phyloP scores from a whole-genome alignment of 1,140 invertebrate species.

The Sitophilus oryzae region DNA sequence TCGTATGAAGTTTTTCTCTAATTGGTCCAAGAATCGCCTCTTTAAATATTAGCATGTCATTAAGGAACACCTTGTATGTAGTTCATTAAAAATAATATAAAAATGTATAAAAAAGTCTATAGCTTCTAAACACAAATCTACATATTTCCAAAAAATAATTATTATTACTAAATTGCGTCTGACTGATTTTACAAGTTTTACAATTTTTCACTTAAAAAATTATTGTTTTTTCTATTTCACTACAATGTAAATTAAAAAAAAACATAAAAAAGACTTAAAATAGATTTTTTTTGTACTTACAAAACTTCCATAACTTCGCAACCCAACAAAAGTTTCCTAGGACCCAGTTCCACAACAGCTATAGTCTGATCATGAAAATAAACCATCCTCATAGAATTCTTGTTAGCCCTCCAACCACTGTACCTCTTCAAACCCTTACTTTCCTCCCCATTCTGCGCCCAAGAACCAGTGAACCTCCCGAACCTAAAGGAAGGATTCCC shows the following conservation, averaged over 20 bases:
- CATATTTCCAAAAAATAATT: too few species aligned
- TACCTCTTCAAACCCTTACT: conserved; percentile 48
- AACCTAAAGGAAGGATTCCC: conserved; percentile 15
- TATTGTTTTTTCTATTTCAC: too few species aligned
- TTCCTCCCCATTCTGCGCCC: conserved; percentile 30
- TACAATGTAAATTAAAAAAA: background rate
- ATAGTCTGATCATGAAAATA: conserved; percentile 76
- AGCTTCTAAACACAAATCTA: too few species aligned
- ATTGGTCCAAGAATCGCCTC: too few species aligned
- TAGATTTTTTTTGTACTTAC: conserved; percentile 51
- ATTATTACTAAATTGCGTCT: too few species aligned
- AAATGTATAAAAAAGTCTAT: too few species aligned
- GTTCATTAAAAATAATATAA: too few species aligned
- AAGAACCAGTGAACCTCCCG: conserved; percentile 43
- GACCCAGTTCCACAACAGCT: conserved; percentile 66
- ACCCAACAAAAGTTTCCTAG: conserved; percentile 58
- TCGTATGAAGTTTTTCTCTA: too few species aligned
- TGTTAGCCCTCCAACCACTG: conserved; percentile 54
- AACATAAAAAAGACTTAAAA: background rate
- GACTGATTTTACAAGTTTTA: too few species aligned
- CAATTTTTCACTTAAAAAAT: too few species aligned
- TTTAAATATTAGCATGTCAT: too few species aligned
- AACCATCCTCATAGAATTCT: conserved; percentile 61
- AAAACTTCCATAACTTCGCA: conserved; percentile 80
- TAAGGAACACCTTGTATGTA: too few species aligned